phyloP scores from a whole-genome alignment of 2,888 invertebrate genomes.

The Melangyna quadrimaculata region DNA sequence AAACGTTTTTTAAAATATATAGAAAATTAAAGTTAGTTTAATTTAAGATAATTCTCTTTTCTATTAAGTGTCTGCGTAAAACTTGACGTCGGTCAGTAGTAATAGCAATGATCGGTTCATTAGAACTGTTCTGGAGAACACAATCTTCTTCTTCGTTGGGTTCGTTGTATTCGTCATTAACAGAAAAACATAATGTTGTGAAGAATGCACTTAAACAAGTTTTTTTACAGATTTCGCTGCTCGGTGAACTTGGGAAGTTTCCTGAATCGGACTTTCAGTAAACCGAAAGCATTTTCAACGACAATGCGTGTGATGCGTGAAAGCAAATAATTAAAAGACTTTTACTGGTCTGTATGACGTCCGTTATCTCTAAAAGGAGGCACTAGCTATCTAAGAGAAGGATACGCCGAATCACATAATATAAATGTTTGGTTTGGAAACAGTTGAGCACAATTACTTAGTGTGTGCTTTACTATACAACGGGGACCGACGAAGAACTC shows the following conservation, averaged over 20 bases:
- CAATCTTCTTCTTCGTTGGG: background rate
- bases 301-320: background rate
- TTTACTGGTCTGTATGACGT: background rate
- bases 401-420: conserved; percentile 69
- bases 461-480: background rate
- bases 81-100: too few species aligned
- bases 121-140: background rate
- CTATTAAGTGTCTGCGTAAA: too few species aligned
- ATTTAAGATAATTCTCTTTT: too few species aligned
- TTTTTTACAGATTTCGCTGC: conserved; percentile 66
- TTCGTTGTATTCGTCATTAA: background rate
- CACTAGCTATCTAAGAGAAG: conserved; percentile 70
- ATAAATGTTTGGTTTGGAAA: conserved; percentile 44
- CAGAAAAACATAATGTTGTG: conserved; percentile 68
- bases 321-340: background rate
- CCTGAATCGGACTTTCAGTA: background rate
- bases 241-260: conserved; percentile 57
- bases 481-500: conserved; percentile 69
- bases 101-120: too few species aligned
- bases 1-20: too few species aligned
- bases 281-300: background rate
- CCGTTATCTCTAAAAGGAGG: conserved; percentile 74
- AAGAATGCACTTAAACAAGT: conserved; percentile 67
- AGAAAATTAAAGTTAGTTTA: too few species aligned
- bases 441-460: background rate